These are phyloP conservation scores for Eptatretus atami DNA, from an alignment of 2,797 vertebrate species.

Conservation along the genomic window DNA sequence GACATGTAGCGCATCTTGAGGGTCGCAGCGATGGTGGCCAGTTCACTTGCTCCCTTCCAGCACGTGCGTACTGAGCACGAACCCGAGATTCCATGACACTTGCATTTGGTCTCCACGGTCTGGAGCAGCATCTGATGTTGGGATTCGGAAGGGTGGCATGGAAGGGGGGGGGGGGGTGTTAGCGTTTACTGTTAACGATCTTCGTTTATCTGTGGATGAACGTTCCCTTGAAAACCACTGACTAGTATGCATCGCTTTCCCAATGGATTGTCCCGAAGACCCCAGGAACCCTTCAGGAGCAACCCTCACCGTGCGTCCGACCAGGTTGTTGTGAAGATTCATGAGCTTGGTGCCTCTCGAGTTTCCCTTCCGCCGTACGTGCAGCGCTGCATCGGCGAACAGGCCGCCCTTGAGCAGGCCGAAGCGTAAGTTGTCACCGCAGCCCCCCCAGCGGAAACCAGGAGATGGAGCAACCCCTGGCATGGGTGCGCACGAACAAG, in stretches of 20 bases:
- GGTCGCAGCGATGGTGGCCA: slow-evolving; percentile 54
- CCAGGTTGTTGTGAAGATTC: slow-evolving; percentile 99
- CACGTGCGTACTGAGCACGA: slow-evolving; percentile 94
- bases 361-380: slow-evolving; percentile 58
- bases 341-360: slow-evolving; percentile 91
- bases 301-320: slow-evolving; percentile 59
- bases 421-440: slow-evolving; percentile 85
- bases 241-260: too few species aligned
- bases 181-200: too few species aligned
- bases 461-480: slow-evolving; percentile 65
- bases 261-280: too few species aligned
- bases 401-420: slow-evolving; percentile 87
- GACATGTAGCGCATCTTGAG: slow-evolving; percentile 84
- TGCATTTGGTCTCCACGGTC: slow-evolving; percentile 84
- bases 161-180: too few species aligned
- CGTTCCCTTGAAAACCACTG: too few species aligned
- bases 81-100: slow-evolving; percentile 86
- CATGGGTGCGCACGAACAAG: slow-evolving; percentile 69
- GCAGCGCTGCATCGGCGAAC: slow-evolving; percentile 93
- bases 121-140: slow-evolving; percentile 34
- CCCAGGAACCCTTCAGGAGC: too few species aligned
- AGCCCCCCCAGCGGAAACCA: slow-evolving; percentile 94
- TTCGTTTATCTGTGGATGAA: too few species aligned
- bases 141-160: neutral
- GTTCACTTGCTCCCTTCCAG: slow-evolving; percentile 77